A percentile compares a stretch with the other conserved stretches of the same genome.
Conservation (phyloP, 2,888 invertebrate species). For the Dastarcus helophoroides region DNA sequence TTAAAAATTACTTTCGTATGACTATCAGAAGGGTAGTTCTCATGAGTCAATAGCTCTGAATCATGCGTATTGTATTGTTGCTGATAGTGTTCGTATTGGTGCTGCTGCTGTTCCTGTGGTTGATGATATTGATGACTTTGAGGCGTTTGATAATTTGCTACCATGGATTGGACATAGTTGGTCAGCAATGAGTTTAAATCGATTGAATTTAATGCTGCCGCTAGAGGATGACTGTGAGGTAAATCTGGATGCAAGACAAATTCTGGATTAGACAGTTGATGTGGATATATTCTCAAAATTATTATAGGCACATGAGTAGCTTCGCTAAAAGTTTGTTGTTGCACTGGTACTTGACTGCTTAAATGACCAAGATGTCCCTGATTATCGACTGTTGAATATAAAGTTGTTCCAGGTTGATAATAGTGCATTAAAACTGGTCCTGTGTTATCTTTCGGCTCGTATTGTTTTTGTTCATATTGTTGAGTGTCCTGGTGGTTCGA, state of each 20-base stretch:
- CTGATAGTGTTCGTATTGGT: background rate
- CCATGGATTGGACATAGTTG: background rate
- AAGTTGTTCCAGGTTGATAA: conserved; percentile 1
- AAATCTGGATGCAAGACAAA: background rate
- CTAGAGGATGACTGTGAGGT: background rate
- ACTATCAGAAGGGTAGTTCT: too few species aligned
- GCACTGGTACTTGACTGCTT: conserved; percentile 1
- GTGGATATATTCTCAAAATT: background rate
- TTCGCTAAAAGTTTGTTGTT: too few species aligned
- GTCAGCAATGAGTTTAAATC: background rate
- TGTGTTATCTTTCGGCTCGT: background rate
- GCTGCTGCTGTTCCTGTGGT: conserved; percentile 2
- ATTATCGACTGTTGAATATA: background rate
- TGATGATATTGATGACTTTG: conserved; percentile 1
- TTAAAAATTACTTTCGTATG: too few species aligned
- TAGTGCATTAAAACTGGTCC: too few species aligned
- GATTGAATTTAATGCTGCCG: background rate
- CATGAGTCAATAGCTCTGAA: too few species aligned
- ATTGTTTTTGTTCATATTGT: background rate
- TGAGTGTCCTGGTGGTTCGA: background rate
- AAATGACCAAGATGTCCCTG: background rate
- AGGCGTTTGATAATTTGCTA: too few species aligned
- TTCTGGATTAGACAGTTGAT: background rate
- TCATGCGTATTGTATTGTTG: too few species aligned
- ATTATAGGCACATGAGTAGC: background rate